Conservation (phyloP, 2,888 invertebrate genomes). For the Nephrotoma guestfalica region DNA sequence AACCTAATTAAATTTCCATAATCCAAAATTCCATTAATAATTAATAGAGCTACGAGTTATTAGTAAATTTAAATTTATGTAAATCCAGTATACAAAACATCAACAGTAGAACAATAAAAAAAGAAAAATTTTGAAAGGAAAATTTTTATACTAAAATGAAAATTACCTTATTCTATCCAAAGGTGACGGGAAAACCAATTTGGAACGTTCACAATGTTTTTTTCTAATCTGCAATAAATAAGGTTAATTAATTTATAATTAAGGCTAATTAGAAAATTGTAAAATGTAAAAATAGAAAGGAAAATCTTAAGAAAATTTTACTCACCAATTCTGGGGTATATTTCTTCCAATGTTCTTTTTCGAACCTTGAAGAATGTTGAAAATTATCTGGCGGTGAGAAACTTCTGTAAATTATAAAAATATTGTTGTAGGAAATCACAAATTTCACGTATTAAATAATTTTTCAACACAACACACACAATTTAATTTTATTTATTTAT, state of each 20-base stretch:
- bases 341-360: neutral
- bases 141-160: neutral
- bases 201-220: neutral
- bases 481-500: neutral
- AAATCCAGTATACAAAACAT: neutral
- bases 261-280: neutral
- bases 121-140: neutral
- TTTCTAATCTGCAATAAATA: neutral
- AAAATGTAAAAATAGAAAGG: neutral
- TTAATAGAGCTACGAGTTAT: neutral
- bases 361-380: neutral
- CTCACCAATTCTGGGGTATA: neutral
- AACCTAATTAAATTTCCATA: neutral
- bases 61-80: neutral
- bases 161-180: conserved; percentile 10
- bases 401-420: neutral
- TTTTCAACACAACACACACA: neutral
- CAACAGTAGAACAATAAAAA: neutral
- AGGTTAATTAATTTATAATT: neutral
- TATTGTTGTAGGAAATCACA: neutral
- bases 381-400: neutral
- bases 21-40: neutral
- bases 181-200: conserved; percentile 7
- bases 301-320: neutral
- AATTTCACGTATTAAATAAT: neutral